Percentiles rank a stretch among this genome's conserved stretches.
Evolutionary conservation across 2,797 vertebrate species (phyloP).

Genomic region (Xiphophorus birchmanni): DNA sequence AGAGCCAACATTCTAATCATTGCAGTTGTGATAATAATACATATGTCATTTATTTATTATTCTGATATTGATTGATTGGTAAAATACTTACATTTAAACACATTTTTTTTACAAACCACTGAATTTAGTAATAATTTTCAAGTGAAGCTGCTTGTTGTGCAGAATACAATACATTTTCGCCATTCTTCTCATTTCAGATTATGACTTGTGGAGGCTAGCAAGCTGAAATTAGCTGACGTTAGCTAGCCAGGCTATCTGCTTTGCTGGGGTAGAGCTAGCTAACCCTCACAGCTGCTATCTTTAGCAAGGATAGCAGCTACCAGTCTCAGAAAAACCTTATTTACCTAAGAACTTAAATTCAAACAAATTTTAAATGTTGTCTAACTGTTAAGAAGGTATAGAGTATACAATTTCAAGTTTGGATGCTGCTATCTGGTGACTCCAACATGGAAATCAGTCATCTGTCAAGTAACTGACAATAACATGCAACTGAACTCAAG

Average conservation of each 20-base stretch:
- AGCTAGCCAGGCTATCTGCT: neutral
- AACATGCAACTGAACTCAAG: neutral
- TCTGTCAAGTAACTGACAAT: neutral
- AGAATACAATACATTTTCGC: neutral
- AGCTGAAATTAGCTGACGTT: neutral
- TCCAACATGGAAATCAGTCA: neutral
- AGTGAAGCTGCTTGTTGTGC: neutral
- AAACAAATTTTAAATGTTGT: neutral
- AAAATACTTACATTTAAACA: neutral
- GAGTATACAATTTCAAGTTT: neutral
- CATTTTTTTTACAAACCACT: neutral
- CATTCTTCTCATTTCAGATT: neutral
- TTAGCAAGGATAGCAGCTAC: neutral
- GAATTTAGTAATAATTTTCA: neutral
- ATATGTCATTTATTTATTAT: neutral
- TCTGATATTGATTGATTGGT: neutral
- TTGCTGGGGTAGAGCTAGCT: neutral
- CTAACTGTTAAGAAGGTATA: neutral
- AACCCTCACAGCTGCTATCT: neutral
- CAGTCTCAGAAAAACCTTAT: neutral
- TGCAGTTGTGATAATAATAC: neutral
- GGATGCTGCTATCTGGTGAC: neutral
- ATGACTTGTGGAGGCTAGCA: neutral
- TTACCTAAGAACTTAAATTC: neutral
- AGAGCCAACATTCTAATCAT: neutral